A percentile compares a stretch with the other conserved stretches of the same genome.
These are phyloP conservation scores for Magallana angulata DNA, from an alignment of 1,140 invertebrate species.

Conservation along the genomic window DNA sequence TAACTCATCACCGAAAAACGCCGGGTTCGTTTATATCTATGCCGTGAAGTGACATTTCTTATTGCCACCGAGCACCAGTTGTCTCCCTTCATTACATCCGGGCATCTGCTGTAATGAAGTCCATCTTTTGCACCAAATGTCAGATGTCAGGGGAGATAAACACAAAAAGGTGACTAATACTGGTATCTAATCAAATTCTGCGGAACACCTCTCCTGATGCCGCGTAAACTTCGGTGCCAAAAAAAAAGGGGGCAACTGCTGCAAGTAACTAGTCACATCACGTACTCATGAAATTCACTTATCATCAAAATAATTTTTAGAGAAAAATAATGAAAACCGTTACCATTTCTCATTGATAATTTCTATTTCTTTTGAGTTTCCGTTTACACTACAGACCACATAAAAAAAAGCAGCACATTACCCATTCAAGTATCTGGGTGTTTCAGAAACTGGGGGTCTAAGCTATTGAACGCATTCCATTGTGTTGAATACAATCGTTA, in stretches of 20 bases:
- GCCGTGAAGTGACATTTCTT: not conserved
- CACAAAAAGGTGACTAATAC: not conserved
- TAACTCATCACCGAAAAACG: not conserved
- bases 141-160: conserved; percentile 15
- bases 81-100: not conserved
- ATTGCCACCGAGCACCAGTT: not conserved
- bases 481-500: no score
- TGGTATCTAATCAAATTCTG: not conserved
- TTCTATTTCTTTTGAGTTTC: no score
- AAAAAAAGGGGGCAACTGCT: not conserved
- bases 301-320: no score
- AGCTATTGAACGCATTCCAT: no score
- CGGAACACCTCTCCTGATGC: not conserved
- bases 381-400: no score
- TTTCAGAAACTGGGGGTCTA: no score
- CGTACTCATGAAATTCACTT: no score
- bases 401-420: no score
- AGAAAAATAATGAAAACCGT: no score
- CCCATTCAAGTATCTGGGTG: no score
- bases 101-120: not conserved
- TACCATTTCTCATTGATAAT: no score
- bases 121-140: not conserved
- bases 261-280: not conserved
- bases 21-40: not conserved
- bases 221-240: not conserved